phyloP scores from a whole-genome alignment of 1,140 invertebrate genomes.

The Frieseomelitta varia region DNA sequence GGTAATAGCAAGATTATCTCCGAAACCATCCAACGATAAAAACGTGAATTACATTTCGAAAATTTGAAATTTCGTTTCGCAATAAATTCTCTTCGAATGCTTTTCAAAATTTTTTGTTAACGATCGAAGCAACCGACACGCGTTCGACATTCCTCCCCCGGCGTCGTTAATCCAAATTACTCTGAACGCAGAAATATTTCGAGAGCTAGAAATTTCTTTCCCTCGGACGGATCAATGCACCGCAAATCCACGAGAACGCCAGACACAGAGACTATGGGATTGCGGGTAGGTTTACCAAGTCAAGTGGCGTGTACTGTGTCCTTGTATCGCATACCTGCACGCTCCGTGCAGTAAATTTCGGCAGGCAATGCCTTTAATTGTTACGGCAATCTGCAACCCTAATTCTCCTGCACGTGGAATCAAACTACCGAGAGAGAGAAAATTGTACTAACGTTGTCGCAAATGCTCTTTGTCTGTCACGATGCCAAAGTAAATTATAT shows the following conservation, averaged over 20 bases:
- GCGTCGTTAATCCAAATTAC: neutral
- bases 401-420: neutral
- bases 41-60: too few relatives aligned
- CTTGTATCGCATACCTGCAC: neutral
- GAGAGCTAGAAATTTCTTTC: neutral
- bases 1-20: too few relatives aligned
- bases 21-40: too few relatives aligned
- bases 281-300: neutral
- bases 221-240: neutral
- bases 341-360: neutral
- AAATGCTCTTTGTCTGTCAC: neutral
- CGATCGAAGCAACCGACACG: too few relatives aligned
- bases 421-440: too few relatives aligned
- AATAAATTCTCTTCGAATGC: too few relatives aligned
- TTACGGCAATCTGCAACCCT: neutral
- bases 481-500: too few relatives aligned
- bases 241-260: neutral
- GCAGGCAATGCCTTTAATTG: slow-evolving; percentile 18
- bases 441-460: neutral
- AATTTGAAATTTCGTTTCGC: too few relatives aligned
- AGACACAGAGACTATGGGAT: neutral
- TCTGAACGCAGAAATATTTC: neutral
- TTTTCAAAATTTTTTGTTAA: too few relatives aligned
- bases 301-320: neutral
- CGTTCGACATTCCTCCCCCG: too few relatives aligned